These are phyloP conservation scores for Villa cingulata DNA, from an alignment of 2,888 invertebrate species.

Conservation along the genomic window DNA sequence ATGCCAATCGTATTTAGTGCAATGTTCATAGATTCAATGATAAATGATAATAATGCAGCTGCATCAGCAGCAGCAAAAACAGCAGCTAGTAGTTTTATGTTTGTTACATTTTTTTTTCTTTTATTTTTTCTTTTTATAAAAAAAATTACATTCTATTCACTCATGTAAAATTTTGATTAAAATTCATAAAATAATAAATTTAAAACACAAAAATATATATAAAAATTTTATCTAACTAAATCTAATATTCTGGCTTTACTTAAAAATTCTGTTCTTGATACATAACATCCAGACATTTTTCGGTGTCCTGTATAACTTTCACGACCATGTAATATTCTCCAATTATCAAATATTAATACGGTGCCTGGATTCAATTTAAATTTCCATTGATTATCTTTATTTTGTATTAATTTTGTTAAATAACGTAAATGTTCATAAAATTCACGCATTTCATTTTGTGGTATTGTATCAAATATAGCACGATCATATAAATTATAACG, in stretches of 20 bases:
- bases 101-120: too few relatives aligned
- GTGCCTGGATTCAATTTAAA: constrained; percentile 53
- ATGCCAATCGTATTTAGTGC: constrained; percentile 27
- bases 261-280: constrained; percentile 54
- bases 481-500: constrained; percentile 66
- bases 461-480: constrained; percentile 43
- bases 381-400: constrained; percentile 41
- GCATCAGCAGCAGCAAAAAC: too few relatives aligned
- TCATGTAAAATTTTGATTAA: too few relatives aligned
- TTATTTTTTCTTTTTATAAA: too few relatives aligned
- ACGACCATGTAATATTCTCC: constrained; percentile 63
- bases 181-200: too few relatives aligned
- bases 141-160: too few relatives aligned
- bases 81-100: too few relatives aligned
- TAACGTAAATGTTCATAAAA: constrained; percentile 49
- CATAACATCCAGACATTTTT: constrained; percentile 55
- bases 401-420: constrained; percentile 41
- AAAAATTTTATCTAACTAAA: constrained; percentile 28
- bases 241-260: constrained; percentile 43
- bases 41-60: background rate
- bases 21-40: constrained; percentile 26
- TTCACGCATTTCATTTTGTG: constrained; percentile 38
- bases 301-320: constrained; percentile 53
- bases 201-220: too few relatives aligned
- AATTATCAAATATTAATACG: constrained; percentile 63